Base-by-base conservation (phyloP, 2,888 invertebrate species). In the Seira ritae region DNA sequence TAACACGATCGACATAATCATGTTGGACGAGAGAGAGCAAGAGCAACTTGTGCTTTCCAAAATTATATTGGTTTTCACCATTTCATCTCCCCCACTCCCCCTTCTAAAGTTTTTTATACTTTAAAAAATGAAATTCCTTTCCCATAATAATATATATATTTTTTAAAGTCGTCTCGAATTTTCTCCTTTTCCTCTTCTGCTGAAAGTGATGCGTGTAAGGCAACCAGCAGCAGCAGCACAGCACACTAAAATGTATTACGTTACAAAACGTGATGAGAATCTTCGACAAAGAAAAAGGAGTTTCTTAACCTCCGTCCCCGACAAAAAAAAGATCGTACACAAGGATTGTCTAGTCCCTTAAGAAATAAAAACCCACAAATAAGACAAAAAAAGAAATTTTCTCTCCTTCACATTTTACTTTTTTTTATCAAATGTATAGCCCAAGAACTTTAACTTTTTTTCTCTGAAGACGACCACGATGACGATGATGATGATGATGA, bases 181-280 rank as follows among this genome's bases (percentile, higher is more conserved):
- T 62, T 15, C 50, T 15, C 17, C 3, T 15, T n/a, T 50, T 50
- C 2, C 20, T 62, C 19, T n/a, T 60, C n/a, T 3, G 2, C 6
- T 62, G 62, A 62, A 62, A 62, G 22, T 22, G 62, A 62, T 62
- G 62, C 62, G 62, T 62, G 22, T 22, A 62, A 62, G 8, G 62
- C 62, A 62, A 62, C n/a, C n/a, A n/a, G n/a, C n/a, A n/a, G n/a
- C n/a, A n/a, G n/a, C n/a, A n/a, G n/a, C n/a, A n/a, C n/a, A n/a
- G 62, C 62, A 62, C 62, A 62, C 20, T 62, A 62, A 62, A 62
- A 62, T 62, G 8, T 19, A 62, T 62, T 62, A 62, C n/a, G 22
- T 62, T 55, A n/a, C 62, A 62, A 42, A 50, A 62, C 62, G 62
- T 62, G 62, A 62, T 62, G n/a, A 62, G 62, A 62, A 62, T 62